Base-by-base conservation (phyloP, 1,140 invertebrate species). In the Battus philenor region DNA sequence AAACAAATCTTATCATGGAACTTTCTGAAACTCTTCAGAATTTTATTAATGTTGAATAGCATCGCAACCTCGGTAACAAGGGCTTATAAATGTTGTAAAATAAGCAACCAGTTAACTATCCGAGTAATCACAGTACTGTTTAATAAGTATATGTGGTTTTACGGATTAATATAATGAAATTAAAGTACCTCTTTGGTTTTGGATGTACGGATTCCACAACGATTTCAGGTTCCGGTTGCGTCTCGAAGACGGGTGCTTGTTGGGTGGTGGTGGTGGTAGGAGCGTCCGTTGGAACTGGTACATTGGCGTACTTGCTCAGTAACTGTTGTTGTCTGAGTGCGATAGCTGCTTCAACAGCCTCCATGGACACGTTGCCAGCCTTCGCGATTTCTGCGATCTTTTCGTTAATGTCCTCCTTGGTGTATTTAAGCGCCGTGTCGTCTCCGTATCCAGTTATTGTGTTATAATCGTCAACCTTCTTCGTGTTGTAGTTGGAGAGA, bases 351-450 rank as follows among this genome's bases (percentile, higher is more conserved):
- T 93, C 91, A 1, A 94, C 87, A 4, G 91, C 91, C 41, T 93
- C 91, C 48, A 92, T 88, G 0, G 90, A 93, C 18, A 93, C 90
- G 58, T 94, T 94, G 7, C 91, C 91, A 0, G 91, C 92, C 29
- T 78, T 85, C 0, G 86, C 85, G 32, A 87, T 85, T 49, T 86
- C 84, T 5, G 78, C 68, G 50, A 87, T 87, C 50, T 87, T 87
- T 1, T 75, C 54, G 51, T 86, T 78, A 12, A 86, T 80, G 39
- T 86, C 80, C 33, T 87, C 80, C 32, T 82, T 86, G 10, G 68
- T 77, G 44, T 78, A 66, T 17, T 80, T 82, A 9, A 85, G 59
- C 0, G 67, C 59, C 2, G 74, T 75, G 18, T 85, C 81, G 38
- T 85, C 81, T 13, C 75, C 73, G 30, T 85, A 85, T 31, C 81